Conservation (phyloP, 64 coral and sea anemone genomes). For the Dendronephthya gigantea region DNA sequence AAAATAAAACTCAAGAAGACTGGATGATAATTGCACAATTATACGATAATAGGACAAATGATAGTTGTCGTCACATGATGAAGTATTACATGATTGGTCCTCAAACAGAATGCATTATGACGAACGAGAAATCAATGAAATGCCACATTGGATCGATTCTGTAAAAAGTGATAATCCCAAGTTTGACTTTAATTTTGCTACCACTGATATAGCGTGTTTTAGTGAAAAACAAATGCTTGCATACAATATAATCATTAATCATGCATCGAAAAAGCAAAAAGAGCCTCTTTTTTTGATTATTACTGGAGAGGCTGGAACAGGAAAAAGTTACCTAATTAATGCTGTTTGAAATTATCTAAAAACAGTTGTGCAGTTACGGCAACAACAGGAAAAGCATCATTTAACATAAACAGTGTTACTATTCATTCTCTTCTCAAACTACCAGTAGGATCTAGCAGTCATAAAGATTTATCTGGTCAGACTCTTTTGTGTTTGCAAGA, state of each 20-base stretch:
- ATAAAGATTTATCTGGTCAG: conserved; percentile 18
- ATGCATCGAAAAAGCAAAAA: not conserved
- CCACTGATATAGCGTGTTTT: not conserved
- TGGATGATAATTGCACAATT: conserved; percentile 28
- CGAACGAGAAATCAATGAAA: not conserved
- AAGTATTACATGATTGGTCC: not conserved
- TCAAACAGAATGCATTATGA: not conserved
- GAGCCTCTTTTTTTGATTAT: conserved; percentile 17
- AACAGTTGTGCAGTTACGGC: conserved; percentile 24
- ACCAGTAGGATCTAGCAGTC: conserved; percentile 31
- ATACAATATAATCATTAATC: not conserved
- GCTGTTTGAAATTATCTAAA: conserved; percentile 8
- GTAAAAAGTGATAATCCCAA: not conserved
- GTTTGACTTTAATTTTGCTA: not conserved
- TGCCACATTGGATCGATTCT: not conserved
- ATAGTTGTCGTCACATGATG: not conserved
- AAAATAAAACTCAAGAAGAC: conserved; percentile 23
- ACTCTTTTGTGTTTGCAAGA: conserved; percentile 27
- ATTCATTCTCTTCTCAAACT: conserved; percentile 50
- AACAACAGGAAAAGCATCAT: conserved; percentile 27
- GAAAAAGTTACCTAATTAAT: conserved; percentile 13
- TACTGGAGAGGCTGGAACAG: not conserved
- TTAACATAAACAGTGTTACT: conserved; percentile 41
- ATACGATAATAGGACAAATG: not conserved
- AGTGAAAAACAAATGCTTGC: not conserved